phyloP scores from a whole-genome alignment of 1,140 invertebrate species.

The Akabosia matsudoensis region DNA sequence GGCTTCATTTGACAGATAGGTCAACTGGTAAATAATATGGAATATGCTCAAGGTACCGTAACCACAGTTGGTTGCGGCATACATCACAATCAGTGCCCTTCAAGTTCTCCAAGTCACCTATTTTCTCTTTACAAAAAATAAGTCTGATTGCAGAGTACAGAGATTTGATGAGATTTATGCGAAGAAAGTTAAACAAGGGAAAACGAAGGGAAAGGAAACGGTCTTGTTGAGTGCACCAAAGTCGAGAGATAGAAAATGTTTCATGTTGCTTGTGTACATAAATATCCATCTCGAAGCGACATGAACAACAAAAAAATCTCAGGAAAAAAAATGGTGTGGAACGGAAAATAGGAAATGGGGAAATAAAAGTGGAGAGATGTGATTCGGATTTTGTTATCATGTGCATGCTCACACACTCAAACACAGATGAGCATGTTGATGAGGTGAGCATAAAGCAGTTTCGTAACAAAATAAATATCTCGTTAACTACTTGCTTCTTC shows the following conservation, averaged over 20 bases:
- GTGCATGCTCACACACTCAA: not conserved
- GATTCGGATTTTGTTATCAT: not conserved
- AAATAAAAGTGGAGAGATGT: not conserved
- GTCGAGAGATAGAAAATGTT: too few species aligned
- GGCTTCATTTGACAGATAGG: not conserved
- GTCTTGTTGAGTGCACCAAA: not conserved
- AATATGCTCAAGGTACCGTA: too few species aligned
- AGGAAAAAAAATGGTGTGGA: not conserved
- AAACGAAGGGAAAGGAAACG: not conserved
- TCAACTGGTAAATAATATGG: not conserved
- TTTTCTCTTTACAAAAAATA: not conserved
- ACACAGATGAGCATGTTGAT: not conserved
- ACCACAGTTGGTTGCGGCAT: too few species aligned
- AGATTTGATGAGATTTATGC: not conserved
- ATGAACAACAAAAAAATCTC: not conserved
- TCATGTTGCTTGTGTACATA: slow-evolving; percentile 12
- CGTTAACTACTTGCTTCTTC: not conserved
- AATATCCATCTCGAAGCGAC: not conserved
- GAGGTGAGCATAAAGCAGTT: not conserved
- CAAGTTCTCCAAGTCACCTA: too few species aligned
- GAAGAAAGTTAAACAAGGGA: not conserved
- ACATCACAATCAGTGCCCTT: too few species aligned
- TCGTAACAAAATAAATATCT: too few species aligned
- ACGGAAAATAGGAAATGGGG: not conserved
- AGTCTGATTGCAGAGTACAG: too few species aligned